Evolutionary conservation across 2,113 vertebrate species (phyloP), one percentile per base, ranked within the genome.

Genomic region (Pachycephala philippinensis): DNA sequence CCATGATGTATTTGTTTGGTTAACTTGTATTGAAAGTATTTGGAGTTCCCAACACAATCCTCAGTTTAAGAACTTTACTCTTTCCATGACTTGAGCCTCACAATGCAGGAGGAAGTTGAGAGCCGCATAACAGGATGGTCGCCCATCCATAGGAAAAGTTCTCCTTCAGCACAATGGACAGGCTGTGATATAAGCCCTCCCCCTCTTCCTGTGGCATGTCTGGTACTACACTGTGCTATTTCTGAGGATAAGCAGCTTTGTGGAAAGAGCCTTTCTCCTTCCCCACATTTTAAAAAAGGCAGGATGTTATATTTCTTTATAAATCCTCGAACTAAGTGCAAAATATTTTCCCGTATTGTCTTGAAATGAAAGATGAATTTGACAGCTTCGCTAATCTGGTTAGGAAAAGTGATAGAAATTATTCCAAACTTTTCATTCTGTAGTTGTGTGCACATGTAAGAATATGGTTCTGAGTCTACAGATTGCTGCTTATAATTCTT

Each of bases 1-100:
- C 84, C 49, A 11, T 92, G 96, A 94, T 85, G 92, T 96, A 93
- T 94, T 97, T 96, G 89, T 95, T 96, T 97, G 90, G 92, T 94
- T 94, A 94, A 87, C 78, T 68, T 96, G 94, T 91, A 88, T 93
- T 91, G 89, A 91, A 88, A 95, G 76, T 40, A 19, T 93, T 92
- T 81, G 68, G 89, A 93, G 91, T 97, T 95, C 90, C 27, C 80
- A 97, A 91, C 69, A 95, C 87, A 90, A 91, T 89, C 87, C 68
- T 89, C 49, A 69, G 79, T 86, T 96, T 91, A 94, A 97, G 75
- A 97, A 87, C 49, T 95, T 96, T 76, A 85, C 92, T 97, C 93
- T 96, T 94, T 90, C 84, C 57, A 94, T 95, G 94, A 74, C 83
- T 97, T 80, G 68, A 70, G 92, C 10, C 77, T 93, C 81, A 97